These are phyloP conservation scores for Agrypnus murinus DNA, from an alignment of 2,888 invertebrate species.

Conservation along the genomic window DNA sequence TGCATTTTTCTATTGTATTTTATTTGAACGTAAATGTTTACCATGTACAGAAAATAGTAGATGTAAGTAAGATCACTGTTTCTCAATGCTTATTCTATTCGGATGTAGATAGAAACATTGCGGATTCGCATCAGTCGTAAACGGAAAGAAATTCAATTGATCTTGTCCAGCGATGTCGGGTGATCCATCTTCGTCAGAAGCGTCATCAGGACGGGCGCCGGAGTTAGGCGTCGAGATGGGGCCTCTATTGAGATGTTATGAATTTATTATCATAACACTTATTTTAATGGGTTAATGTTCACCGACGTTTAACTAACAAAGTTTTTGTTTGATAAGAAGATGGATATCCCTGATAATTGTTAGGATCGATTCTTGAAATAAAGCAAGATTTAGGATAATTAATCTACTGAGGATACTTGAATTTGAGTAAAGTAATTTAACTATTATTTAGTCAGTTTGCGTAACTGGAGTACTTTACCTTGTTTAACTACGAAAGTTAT, in stretches of 20 bases:
- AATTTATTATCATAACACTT: conserved; percentile 65
- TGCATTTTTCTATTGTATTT: too few relatives aligned
- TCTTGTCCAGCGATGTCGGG: conserved; percentile 73
- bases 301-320: conserved; percentile 21
- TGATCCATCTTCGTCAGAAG: conserved; percentile 74
- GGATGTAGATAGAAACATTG: conserved; percentile 59
- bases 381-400: too few relatives aligned
- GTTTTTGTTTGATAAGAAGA: not conserved
- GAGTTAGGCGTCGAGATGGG: conserved; percentile 64
- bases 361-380: too few relatives aligned
- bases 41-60: too few relatives aligned
- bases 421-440: too few relatives aligned
- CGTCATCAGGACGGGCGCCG: conserved; percentile 66
- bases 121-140: conserved; percentile 62
- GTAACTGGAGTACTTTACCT: too few relatives aligned
- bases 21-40: too few relatives aligned
- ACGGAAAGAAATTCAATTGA: conserved; percentile 76
- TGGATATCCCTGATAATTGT: too few relatives aligned
- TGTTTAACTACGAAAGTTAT: too few relatives aligned
- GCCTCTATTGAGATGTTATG: conserved; percentile 68
- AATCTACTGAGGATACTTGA: too few relatives aligned
- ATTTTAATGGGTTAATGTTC: conserved; percentile 42
- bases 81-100: conserved; percentile 52
- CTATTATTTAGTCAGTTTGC: too few relatives aligned
- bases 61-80: conserved; percentile 5